These are phyloP conservation scores for Callipepla squamata DNA, from an alignment of 2,113 vertebrate species.

Conservation along the genomic window DNA sequence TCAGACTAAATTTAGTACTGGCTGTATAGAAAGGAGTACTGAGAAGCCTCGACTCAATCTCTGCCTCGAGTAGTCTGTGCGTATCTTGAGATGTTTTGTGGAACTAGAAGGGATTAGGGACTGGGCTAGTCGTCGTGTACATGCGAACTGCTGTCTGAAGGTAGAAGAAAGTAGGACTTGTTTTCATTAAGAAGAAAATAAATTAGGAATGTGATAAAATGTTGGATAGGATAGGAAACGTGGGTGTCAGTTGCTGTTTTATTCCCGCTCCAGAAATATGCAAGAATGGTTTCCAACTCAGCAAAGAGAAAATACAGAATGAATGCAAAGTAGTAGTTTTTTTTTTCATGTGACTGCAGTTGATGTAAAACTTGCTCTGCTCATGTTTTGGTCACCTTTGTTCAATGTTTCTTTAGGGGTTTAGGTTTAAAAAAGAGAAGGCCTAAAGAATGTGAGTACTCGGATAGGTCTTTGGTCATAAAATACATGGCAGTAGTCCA, in stretches of 20 bases:
- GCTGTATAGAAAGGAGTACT: not conserved
- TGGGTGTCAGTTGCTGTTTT: not conserved
- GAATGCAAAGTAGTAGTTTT: not conserved
- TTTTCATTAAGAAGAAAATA: not conserved
- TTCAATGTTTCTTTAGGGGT: not conserved
- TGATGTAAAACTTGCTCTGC: not conserved
- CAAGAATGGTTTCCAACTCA: not conserved
- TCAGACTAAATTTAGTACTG: not conserved
- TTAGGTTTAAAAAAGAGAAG: not conserved
- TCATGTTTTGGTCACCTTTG: fast-evolving
- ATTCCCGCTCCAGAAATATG: not conserved
- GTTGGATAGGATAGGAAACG: not conserved
- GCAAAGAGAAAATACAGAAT: not conserved
- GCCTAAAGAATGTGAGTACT: too few species aligned
- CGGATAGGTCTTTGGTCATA: not conserved
- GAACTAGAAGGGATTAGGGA: not conserved
- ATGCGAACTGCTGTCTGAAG: not conserved
- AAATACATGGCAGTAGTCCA: fast-evolving
- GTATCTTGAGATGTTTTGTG: not conserved
- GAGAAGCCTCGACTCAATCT: not conserved
- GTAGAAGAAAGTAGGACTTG: not conserved
- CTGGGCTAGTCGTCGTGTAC: fast-evolving
- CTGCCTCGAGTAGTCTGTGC: not conserved
- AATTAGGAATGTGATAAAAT: not conserved
- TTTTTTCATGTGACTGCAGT: not conserved